These are phyloP conservation scores for Synergus laeviventris DNA, from an alignment of 2,888 invertebrate species.

Conservation along the genomic window DNA sequence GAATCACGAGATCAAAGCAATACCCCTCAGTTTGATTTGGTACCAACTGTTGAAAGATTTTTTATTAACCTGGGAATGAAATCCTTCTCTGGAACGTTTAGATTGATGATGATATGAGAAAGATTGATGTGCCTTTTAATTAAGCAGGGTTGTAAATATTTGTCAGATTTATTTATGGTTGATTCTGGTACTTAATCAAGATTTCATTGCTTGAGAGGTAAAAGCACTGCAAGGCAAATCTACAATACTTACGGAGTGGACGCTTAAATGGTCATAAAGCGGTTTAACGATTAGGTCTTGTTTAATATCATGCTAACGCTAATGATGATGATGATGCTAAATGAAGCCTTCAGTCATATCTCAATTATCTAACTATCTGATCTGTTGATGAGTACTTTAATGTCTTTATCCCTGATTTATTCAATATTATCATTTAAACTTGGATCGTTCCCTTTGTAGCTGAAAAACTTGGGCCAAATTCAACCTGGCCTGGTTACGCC, in stretches of 20 bases:
- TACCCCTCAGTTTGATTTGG: conserved; percentile 19
- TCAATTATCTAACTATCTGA: conserved; percentile 21
- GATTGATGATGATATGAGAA: conserved; percentile 2
- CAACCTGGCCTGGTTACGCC: background rate
- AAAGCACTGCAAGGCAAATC: conserved; percentile 29
- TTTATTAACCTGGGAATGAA: conserved; percentile 1
- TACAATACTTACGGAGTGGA: background rate
- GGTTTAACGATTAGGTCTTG: conserved; percentile 37
- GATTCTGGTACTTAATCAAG: conserved; percentile 27
- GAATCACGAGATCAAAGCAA: conserved; percentile 29
- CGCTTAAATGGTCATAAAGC: conserved; percentile 31
- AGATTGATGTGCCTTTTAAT: conserved; percentile 28
- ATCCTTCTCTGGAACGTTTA: background rate
- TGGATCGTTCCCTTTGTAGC: too few relatives aligned
- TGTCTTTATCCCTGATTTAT: background rate
- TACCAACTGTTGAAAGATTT: background rate
- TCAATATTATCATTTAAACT: background rate
- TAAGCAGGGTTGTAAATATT: conserved; percentile 17
- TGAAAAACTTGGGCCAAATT: background rate
- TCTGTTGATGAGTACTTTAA: background rate
- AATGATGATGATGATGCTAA: conserved; percentile 6
- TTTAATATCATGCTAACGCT: conserved; percentile 5
- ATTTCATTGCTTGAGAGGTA: conserved; percentile 30
- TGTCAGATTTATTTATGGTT: background rate
- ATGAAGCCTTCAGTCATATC: conserved; percentile 9